These are phyloP conservation scores for Stichopus chloronotus DNA, from an alignment of 35 echinoderm and acorn worm genomes.

Conservation along the genomic window DNA sequence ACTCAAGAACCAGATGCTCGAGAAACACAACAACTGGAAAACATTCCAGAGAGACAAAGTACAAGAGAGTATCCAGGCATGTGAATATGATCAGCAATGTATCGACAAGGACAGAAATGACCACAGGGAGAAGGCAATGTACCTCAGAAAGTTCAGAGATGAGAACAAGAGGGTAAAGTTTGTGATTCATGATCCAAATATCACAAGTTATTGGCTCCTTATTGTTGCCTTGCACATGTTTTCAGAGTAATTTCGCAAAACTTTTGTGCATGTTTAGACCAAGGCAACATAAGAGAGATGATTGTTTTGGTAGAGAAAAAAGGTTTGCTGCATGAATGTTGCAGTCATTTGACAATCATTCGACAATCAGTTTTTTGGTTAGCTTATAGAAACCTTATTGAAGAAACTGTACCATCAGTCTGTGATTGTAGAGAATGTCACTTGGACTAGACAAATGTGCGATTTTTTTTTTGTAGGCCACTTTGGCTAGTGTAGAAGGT, in stretches of 20 bases:
- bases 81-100: conserved; percentile 69
- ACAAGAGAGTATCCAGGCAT: conserved; percentile 66
- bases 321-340: no score
- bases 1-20: conserved; percentile 78
- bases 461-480: no score
- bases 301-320: no score
- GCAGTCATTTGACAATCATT: no score
- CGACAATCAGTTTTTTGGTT: no score
- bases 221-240: background rate
- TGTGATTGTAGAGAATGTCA: no score
- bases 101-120: conserved; percentile 55
- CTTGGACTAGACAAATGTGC: no score
- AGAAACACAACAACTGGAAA: conserved; percentile 53
- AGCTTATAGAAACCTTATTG: no score
- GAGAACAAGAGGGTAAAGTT: conserved; percentile 85
- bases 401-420: no score
- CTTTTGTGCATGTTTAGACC: no score
- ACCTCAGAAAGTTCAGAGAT: conserved; percentile 79
- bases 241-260: background rate
- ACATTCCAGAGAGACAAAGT: conserved; percentile 63
- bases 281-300: no score
- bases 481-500: no score
- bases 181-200: background rate
- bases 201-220: background rate
- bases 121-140: conserved; percentile 54